These are phyloP conservation scores for Paradoxurus hermaphroditus DNA, from an alignment of 2,113 vertebrate species.

Conservation along the genomic window DNA sequence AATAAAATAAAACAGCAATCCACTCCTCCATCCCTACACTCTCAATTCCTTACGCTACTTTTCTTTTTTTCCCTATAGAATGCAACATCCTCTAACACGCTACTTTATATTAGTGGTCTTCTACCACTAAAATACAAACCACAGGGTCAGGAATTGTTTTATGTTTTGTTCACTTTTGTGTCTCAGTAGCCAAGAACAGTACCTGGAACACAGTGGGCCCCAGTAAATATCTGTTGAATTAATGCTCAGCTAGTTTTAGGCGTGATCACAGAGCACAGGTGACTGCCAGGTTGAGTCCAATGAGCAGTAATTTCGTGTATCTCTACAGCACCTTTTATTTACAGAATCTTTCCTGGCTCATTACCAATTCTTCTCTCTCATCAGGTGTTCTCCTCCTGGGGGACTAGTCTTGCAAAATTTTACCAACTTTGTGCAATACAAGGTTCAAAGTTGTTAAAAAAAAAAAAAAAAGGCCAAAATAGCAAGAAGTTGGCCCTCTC, in stretches of 20 bases:
- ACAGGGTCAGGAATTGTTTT: not conserved
- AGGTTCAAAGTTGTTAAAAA: not conserved
- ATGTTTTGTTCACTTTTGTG: constrained; percentile 4
- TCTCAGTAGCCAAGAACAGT: not conserved
- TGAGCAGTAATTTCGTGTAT: not conserved
- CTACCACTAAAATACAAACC: not conserved
- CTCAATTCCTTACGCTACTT: not conserved
- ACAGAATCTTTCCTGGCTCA: not conserved
- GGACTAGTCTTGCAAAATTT: not conserved
- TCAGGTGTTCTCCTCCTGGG: not conserved
- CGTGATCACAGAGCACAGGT: not conserved
- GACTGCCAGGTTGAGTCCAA: not conserved
- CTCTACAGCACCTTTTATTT: not conserved
- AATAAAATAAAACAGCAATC: not conserved
- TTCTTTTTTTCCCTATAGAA: not conserved
- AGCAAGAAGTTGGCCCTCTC: not conserved
- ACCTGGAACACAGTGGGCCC: not conserved
- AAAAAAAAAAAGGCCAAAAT: not conserved
- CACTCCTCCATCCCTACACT: not conserved
- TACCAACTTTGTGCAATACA: not conserved
- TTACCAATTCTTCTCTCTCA: not conserved
- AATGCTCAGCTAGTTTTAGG: not conserved
- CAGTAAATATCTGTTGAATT: not conserved
- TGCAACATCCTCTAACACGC: not conserved
- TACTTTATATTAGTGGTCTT: not conserved